A percentile compares a stretch with the other conserved stretches of the same genome.
Evolutionary conservation across 2,113 vertebrate species (phyloP).

Genomic region (Athene cunicularia): DNA sequence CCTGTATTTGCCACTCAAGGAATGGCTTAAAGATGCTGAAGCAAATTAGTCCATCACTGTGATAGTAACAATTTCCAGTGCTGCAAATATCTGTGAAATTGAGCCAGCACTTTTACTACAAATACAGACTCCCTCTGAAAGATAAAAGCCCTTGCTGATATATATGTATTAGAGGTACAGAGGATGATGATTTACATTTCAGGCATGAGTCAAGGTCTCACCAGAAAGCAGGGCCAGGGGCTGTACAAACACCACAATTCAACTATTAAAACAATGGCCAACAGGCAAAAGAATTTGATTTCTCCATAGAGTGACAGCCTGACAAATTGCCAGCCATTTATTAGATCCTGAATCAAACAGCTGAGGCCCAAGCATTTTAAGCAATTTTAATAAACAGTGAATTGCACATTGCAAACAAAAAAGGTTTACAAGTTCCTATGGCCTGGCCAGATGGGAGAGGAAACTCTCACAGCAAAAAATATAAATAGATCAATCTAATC

Average conservation of each 20-base stretch:
- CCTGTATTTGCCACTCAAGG: neutral
- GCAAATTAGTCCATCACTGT: neutral
- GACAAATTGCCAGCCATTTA: conserved; percentile 36
- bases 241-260: neutral
- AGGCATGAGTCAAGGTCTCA: neutral
- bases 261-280: neutral
- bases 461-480: neutral
- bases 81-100: neutral
- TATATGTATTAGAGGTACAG: neutral
- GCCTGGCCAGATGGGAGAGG: neutral
- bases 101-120: neutral
- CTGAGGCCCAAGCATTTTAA: conserved; percentile 13
- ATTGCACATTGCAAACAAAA: neutral
- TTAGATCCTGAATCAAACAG: conserved; percentile 42
- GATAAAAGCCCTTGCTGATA: neutral
- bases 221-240: neutral
- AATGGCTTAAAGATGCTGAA: neutral
- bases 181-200: neutral
- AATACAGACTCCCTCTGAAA: neutral
- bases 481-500: neutral
- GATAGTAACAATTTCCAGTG: neutral
- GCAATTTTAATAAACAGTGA: neutral
- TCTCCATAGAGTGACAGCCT: neutral
- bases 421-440: neutral
- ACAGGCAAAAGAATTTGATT: conserved; percentile 16